Evolutionary conservation across 2,888 invertebrate species (phyloP), one percentile per base, ranked within the genome.

Genomic region (Lamproptera curius): DNA sequence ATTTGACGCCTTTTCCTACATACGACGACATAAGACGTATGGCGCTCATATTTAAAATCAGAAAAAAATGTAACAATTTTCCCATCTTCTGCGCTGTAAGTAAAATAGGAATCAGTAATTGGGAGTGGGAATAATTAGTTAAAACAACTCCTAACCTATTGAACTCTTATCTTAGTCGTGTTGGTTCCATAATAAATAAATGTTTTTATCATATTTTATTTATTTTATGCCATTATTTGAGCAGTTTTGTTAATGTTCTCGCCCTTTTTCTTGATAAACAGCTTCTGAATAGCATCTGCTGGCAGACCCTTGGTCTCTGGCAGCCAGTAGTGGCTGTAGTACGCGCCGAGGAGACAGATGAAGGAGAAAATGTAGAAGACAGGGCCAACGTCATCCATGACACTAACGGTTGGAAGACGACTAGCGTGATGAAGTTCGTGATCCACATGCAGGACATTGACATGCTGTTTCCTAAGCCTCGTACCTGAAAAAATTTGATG

Each of bases 291-390:
- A 0, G 66, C 75, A 47, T 85, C 78, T 2, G 72, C 70, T 0
- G 82, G 69, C 5, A 84, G 55, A 0, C 87, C 87, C 50, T 85
- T 88, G 0, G 89, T 89, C 56, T 89, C 89, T 0, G 88, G 88
- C 1, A 88, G 56, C 37, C 60, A 76, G 16, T 74, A 60, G 1
- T 75, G 60, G 16, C 80, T 73, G 56, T 79, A 88, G 0, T 67
- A 2, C 0, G 80, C 72, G 0, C 81, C 74, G 0, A 71, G 13
- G 41, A 81, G 67, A 46, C 86, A 82, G 5, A 77, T 63, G 0
- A 59, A 48, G 0, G 84, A 65, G 55, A 86, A 89, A 0, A 73
- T 62, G 54, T 76, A 81, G 62, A 89, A 89, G 1, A 83, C 70
- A 0, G 70, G 65, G 6, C 76, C 0, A 80, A 65, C 0, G 88